Percentiles rank a stretch among this genome's conserved stretches.
Evolutionary conservation across 2,888 invertebrate species (phyloP).

Genomic region (Aphodius sticticus): DNA sequence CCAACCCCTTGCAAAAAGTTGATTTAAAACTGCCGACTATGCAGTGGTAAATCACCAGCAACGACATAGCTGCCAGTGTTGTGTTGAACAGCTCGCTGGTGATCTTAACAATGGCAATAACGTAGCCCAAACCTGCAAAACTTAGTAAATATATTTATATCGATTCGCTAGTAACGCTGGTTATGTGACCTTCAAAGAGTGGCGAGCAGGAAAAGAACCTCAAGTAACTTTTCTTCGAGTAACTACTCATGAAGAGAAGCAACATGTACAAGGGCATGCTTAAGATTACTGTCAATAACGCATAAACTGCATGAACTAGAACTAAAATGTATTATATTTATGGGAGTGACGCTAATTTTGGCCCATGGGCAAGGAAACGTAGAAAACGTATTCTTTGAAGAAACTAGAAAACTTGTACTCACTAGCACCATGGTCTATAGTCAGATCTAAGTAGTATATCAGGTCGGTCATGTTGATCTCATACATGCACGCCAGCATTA

Average conservation of each 20-base stretch:
- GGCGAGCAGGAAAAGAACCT: conserved; percentile 30
- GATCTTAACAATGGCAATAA: conserved; percentile 23
- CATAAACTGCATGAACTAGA: conserved; percentile 17
- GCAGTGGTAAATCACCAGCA: conserved; percentile 13
- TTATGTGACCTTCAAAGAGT: conserved; percentile 27
- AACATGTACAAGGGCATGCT: conserved; percentile 33
- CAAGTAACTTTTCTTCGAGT: conserved; percentile 32
- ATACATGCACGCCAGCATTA: conserved; percentile 9
- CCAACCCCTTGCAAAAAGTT: conserved; percentile 4
- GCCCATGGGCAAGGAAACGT: no score
- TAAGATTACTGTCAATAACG: conserved; percentile 27
- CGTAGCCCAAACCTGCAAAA: conserved; percentile 29
- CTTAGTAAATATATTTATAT: conserved; percentile 6
- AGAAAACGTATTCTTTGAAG: no score
- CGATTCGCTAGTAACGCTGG: background rate
- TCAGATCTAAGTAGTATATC: no score
- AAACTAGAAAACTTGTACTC: no score
- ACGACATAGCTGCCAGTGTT: conserved; percentile 13
- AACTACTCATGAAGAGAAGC: conserved; percentile 33
- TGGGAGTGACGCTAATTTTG: no score
- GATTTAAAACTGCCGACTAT: background rate
- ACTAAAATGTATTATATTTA: conserved; percentile 22
- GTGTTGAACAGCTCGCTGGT: conserved; percentile 27
- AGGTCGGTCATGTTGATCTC: no score
- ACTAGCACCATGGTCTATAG: no score